Conservation (phyloP, 2,797 vertebrate genomes). For the Alfaro cultratus region DNA sequence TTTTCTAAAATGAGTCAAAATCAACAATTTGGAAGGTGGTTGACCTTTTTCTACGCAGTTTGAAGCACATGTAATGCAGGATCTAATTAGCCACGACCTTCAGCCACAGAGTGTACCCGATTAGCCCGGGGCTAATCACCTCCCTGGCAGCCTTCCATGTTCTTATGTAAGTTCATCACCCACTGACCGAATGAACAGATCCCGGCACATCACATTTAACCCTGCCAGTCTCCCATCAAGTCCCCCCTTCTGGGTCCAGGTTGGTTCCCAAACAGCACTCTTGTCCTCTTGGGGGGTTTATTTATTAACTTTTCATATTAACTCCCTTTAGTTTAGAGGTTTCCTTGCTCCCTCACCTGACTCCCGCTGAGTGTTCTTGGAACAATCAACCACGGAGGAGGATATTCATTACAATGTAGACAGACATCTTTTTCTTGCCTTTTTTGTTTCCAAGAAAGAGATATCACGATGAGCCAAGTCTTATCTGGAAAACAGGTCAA, state of each 20-base stretch:
- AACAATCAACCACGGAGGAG: conserved; percentile 59
- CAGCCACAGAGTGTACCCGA: conserved; percentile 7
- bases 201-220: conserved; percentile 39
- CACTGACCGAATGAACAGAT: conserved; percentile 39
- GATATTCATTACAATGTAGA: conserved; percentile 71
- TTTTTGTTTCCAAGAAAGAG: conserved; percentile 34
- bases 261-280: conserved; percentile 56
- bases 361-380: conserved; percentile 66
- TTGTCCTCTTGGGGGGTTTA: conserved; percentile 19
- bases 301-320: conserved; percentile 73
- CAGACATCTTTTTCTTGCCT: conserved; percentile 16
- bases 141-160: conserved; percentile 15
- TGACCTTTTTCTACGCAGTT: not conserved
- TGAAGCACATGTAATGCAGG: not conserved
- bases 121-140: conserved; percentile 29
- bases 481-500: conserved; percentile 62
- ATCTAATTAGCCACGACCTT: conserved; percentile 4
- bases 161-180: conserved; percentile 46
- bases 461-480: conserved; percentile 42
- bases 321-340: conserved; percentile 52
- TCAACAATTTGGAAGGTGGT: not conserved
- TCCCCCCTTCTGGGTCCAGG: conserved; percentile 40
- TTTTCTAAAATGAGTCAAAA: not conserved
- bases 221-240: conserved; percentile 55
- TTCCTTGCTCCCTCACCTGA: conserved; percentile 57